Evolutionary conservation across 2,888 invertebrate genomes (phyloP).

Genomic region (Callinectes sapidus): DNA sequence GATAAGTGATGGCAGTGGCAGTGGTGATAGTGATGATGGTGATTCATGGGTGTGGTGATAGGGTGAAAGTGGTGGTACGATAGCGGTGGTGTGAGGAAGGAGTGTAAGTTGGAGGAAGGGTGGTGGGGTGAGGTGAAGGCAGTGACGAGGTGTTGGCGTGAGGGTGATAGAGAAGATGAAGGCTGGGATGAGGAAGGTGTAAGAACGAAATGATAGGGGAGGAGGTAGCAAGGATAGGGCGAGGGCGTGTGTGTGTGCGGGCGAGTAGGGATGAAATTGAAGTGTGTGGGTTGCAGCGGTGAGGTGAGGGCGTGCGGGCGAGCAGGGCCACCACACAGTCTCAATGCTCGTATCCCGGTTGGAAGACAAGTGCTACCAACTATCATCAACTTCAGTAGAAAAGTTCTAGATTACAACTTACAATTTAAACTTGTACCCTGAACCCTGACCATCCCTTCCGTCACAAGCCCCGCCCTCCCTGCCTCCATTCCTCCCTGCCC

Average conservation of each 20-base stretch:
- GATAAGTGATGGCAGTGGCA: neutral
- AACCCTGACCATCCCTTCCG: constrained; percentile 29
- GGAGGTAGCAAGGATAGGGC: no score
- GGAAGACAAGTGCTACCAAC: constrained; percentile 28
- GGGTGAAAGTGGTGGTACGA: neutral
- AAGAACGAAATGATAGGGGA: neutral
- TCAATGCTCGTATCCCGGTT: neutral
- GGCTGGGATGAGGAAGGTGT: neutral
- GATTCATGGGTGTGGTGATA: neutral
- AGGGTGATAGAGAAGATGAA: neutral
- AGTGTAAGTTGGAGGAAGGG: neutral
- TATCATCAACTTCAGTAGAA: constrained; percentile 32
- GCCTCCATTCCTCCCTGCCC: neutral
- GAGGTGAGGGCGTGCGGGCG: neutral
- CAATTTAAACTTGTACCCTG: constrained; percentile 29
- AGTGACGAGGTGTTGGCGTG: neutral
- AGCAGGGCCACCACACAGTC: neutral
- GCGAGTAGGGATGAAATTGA: neutral
- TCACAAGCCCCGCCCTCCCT: neutral
- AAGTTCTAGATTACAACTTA: constrained; percentile 36
- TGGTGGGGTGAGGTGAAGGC: neutral
- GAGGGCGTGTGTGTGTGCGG: neutral
- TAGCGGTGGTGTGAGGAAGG: neutral
- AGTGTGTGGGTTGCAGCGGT: neutral
- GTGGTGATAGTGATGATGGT: constrained; percentile 7